Evolutionary conservation across 2,888 invertebrate genomes (phyloP).

Genomic region (Oasisia sp.): DNA sequence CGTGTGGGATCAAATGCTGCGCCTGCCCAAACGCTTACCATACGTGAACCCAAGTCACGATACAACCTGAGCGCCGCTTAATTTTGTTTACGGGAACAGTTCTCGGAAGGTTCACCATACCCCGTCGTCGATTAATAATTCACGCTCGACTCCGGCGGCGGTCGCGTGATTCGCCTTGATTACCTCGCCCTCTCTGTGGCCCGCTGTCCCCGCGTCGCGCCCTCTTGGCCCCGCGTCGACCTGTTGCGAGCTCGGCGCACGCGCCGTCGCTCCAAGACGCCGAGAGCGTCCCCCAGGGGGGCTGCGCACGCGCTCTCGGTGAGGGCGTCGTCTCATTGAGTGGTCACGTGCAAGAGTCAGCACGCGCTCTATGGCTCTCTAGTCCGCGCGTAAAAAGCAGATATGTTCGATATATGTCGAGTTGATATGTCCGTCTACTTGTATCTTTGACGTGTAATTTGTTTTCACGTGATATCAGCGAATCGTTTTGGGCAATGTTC

Average conservation of each 20-base stretch:
- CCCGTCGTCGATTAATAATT: not conserved
- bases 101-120: not conserved
- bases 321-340: not conserved
- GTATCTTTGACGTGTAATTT: too few relatives aligned
- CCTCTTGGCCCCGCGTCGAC: not conserved
- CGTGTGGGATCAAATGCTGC: not conserved
- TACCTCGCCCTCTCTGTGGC: not conserved
- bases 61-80: not conserved
- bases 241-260: not conserved
- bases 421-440: not conserved
- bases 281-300: not conserved
- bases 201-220: not conserved
- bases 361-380: not conserved
- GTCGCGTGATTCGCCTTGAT: not conserved
- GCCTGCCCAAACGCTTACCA: not conserved
- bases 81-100: not conserved
- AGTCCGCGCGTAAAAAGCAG: not conserved
- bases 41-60: not conserved
- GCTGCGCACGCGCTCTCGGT: not conserved
- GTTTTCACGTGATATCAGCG: not conserved
- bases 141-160: not conserved
- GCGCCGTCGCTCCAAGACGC: slow-evolving; percentile 1
- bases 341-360: not conserved
- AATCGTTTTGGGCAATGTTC: too few relatives aligned
- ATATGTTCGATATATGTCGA: not conserved